These are phyloP conservation scores for Cichladusa arquata DNA, from an alignment of 2,113 vertebrate genomes.

Conservation along the genomic window DNA sequence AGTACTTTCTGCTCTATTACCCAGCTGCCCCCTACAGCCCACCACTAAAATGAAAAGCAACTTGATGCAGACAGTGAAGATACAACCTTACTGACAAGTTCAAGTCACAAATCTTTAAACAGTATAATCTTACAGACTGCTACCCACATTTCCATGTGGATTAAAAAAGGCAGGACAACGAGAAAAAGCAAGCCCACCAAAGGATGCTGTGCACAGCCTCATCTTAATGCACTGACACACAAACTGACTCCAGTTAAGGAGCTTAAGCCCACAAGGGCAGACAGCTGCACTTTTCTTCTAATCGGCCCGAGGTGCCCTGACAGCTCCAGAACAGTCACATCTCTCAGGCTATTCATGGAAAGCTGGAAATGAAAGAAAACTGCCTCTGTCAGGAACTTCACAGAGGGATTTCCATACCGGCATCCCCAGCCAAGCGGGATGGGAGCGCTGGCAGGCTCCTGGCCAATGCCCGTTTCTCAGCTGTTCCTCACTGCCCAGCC, in stretches of 20 bases:
- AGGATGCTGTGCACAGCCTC: neutral
- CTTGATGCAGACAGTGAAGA: neutral
- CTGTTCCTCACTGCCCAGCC: neutral
- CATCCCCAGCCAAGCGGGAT: neutral
- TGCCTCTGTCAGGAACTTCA: neutral
- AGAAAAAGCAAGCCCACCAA: neutral
- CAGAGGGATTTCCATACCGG: neutral
- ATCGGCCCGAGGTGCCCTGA: neutral
- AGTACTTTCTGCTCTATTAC: too few relatives aligned
- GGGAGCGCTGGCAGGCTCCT: too few relatives aligned
- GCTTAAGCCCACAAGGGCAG: neutral
- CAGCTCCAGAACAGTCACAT: neutral
- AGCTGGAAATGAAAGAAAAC: neutral
- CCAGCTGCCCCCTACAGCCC: too few relatives aligned
- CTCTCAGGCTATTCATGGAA: neutral
- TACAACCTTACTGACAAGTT: neutral
- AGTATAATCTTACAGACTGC: neutral
- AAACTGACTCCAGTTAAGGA: neutral
- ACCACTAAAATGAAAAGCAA: neutral
- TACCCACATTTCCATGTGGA: neutral
- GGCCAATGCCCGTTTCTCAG: neutral
- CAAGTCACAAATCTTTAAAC: neutral
- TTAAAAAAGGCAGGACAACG: neutral
- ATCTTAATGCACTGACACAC: neutral
- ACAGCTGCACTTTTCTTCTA: neutral